These are phyloP conservation scores for Huso huso DNA, from an alignment of 2,797 vertebrate genomes.

Conservation along the genomic window DNA sequence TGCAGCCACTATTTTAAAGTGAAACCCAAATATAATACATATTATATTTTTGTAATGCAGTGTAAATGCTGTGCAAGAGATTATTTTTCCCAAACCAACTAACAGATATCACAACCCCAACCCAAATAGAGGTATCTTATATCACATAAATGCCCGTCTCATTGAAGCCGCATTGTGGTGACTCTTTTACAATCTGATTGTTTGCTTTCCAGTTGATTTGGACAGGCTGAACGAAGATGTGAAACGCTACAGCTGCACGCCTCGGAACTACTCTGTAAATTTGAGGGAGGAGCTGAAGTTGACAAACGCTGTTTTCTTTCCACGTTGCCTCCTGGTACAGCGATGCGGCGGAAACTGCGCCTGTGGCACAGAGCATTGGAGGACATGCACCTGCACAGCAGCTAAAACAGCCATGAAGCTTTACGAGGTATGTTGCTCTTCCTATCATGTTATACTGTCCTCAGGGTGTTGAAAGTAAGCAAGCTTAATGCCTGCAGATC, in stretches of 20 bases:
- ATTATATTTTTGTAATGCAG: too few species aligned
- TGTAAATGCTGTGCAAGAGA: too few species aligned
- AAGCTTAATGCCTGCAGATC: too few species aligned
- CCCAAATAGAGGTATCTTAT: too few species aligned
- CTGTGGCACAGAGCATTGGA: conserved; percentile 78
- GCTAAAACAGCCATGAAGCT: conserved; percentile 77
- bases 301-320: conserved; percentile 85
- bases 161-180: too few species aligned
- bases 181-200: not conserved
- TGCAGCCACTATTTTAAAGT: too few species aligned
- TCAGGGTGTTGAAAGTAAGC: too few species aligned
- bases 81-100: too few species aligned
- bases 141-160: too few species aligned
- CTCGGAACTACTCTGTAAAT: conserved; percentile 89
- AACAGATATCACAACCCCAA: too few species aligned
- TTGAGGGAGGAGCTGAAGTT: conserved; percentile 81
- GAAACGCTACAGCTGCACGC: conserved; percentile 90
- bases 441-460: not conserved
- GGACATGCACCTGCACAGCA: conserved; percentile 74
- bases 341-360: conserved; percentile 92
- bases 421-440: conserved; percentile 69
- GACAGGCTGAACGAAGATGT: conserved; percentile 87
- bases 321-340: conserved; percentile 86
- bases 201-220: conserved; percentile 74
- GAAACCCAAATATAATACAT: too few species aligned